Evolutionary conservation across 2,113 vertebrate genomes (phyloP).

Genomic region (Cygnus atratus): DNA sequence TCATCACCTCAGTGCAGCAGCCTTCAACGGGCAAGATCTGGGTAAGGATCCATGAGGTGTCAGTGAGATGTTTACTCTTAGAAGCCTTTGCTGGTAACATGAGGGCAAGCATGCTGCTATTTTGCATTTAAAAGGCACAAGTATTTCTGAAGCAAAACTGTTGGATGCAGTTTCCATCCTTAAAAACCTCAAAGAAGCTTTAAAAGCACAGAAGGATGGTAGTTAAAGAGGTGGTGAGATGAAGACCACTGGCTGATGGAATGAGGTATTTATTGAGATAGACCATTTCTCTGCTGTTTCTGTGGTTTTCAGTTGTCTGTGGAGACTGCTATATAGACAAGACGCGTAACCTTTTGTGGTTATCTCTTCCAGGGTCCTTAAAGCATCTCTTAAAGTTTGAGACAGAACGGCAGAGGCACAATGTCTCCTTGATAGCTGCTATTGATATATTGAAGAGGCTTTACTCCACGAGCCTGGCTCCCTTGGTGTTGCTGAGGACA

Average conservation of each 20-base stretch:
- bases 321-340: background rate
- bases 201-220: background rate
- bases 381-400: constrained; percentile 91
- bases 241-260: background rate
- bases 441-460: constrained; percentile 90
- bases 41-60: constrained; percentile 77
- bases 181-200: background rate
- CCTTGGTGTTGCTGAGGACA: constrained; percentile 88
- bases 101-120: background rate
- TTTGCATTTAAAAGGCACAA: background rate
- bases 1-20: constrained; percentile 87
- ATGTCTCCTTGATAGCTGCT: constrained; percentile 89
- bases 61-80: background rate
- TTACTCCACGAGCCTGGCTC: constrained; percentile 86
- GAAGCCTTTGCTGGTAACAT: background rate
- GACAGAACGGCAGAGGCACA: constrained; percentile 91
- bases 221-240: background rate
- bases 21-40: constrained; percentile 92
- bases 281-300: background rate
- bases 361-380: constrained; percentile 82
- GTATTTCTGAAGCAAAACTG: background rate
- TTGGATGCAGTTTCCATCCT: background rate
- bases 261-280: background rate
- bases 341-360: background rate
- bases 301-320: background rate